Evolutionary conservation across 2,888 invertebrate species (phyloP).

Genomic region (Plemyria rubiginata): DNA sequence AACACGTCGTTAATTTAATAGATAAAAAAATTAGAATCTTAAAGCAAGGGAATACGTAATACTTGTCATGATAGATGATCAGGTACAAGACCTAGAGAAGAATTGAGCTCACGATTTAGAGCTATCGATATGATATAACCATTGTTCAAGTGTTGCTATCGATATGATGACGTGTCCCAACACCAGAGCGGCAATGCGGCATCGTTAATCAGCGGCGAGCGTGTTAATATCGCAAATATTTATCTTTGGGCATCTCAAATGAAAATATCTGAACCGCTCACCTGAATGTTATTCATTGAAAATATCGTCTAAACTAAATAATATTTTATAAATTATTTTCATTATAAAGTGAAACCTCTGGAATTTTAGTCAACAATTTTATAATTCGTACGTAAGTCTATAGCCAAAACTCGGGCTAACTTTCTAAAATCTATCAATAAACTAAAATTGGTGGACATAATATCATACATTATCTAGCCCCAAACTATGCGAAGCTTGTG

Average conservation of each 20-base stretch:
- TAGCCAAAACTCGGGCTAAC: background rate
- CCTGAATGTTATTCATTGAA: conserved; percentile 39
- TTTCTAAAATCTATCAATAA: no score
- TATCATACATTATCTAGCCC: no score
- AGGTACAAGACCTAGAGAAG: no score
- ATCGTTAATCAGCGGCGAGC: conserved; percentile 68
- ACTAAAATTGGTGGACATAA: no score
- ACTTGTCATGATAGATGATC: no score
- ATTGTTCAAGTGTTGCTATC: conserved; percentile 15
- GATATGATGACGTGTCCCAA: conserved; percentile 35
- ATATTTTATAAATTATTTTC: background rate
- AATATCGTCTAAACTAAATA: conserved; percentile 8
- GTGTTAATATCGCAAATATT: conserved; percentile 72
- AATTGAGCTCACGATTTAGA: no score
- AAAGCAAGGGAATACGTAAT: no score
- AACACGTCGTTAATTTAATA: no score
- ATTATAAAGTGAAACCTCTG: background rate
- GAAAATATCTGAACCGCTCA: conserved; percentile 57
- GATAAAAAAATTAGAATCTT: no score
- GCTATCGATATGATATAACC: no score
- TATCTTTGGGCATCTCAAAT: conserved; percentile 61
- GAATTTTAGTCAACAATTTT: conserved; percentile 3
- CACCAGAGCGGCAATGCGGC: conserved; percentile 61
- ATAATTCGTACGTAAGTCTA: background rate
- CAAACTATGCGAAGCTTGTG: no score